phyloP scores from a whole-genome alignment of 2,113 vertebrate species.

The Epinephelus fuscoguttatus region DNA sequence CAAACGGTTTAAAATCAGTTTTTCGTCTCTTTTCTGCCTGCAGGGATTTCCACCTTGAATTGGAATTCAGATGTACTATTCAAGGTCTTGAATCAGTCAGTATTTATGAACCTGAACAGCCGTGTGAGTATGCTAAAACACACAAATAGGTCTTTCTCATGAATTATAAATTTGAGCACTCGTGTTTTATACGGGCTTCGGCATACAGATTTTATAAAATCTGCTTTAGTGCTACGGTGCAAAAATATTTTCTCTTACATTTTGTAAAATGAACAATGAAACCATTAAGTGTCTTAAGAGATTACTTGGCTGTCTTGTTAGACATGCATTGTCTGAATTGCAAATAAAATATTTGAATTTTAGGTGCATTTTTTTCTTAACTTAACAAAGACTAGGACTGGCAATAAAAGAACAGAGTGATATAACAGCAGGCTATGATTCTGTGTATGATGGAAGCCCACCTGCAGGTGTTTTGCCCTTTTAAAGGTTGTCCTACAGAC shows the following conservation, averaged over 20 bases:
- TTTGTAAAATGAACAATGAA: not conserved
- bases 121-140: conserved; percentile 1
- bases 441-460: conserved; percentile 19
- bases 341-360: not conserved
- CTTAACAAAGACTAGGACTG: not conserved
- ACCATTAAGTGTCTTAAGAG: not conserved
- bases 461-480: conserved; percentile 41
- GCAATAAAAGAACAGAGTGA: not conserved
- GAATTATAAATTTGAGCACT: conserved; percentile 16
- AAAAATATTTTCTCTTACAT: conserved; percentile 1
- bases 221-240: not conserved
- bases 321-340: conserved; percentile 1
- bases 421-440: conserved; percentile 9
- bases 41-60: conserved; percentile 23
- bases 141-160: conserved; percentile 24
- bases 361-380: not conserved
- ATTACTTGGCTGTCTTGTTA: conserved; percentile 1
- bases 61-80: not conserved
- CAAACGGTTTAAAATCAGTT: not conserved
- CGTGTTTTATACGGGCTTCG: conserved; percentile 13
- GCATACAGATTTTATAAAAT: conserved; percentile 15
- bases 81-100: conserved; percentile 19
- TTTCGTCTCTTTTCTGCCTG: not conserved
- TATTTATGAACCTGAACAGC: conserved; percentile 29
- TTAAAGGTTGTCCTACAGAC: conserved; percentile 40